phyloP scores from a whole-genome alignment of 2,113 vertebrate genomes.

The Peromyscus maniculatus region DNA sequence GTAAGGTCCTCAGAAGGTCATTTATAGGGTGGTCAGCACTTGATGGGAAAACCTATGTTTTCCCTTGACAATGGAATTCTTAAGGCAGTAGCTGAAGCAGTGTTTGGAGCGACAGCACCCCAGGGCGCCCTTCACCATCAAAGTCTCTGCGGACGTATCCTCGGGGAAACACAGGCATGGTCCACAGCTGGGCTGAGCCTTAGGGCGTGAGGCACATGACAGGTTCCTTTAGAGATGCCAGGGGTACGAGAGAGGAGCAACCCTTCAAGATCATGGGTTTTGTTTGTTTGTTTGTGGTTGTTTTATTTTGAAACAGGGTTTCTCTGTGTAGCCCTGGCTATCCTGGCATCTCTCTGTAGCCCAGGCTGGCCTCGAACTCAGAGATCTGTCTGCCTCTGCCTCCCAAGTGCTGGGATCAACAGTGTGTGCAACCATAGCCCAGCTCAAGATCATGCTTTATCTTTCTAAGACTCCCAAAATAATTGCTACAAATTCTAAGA shows the following conservation, averaged over 20 bases:
- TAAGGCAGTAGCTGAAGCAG: slow-evolving; percentile 77
- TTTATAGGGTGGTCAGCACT: slow-evolving; percentile 79
- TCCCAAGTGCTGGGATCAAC: not conserved
- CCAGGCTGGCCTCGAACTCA: not conserved
- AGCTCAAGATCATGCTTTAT: not conserved
- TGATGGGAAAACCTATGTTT: slow-evolving; percentile 75
- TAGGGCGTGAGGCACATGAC: too few relatives aligned
- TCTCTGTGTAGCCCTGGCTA: not conserved
- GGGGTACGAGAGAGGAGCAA: too few relatives aligned
- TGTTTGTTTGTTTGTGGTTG: not conserved
- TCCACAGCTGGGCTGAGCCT: not conserved
- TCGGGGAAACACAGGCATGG: slow-evolving; percentile 52
- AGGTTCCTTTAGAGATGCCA: not conserved
- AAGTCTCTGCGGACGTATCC: slow-evolving; percentile 38
- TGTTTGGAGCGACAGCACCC: slow-evolving; percentile 80
- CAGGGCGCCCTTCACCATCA: slow-evolving; percentile 73
- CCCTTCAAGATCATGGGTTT: not conserved
- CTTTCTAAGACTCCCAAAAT: not conserved
- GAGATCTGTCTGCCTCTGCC: not conserved
- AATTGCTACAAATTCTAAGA: not conserved
- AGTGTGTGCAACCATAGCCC: not conserved
- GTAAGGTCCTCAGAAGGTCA: slow-evolving; percentile 72
- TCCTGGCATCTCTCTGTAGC: not conserved
- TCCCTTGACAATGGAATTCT: slow-evolving; percentile 78
- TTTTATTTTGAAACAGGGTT: not conserved